Conservation (phyloP, 2,797 vertebrate genomes). For the Manis crassicaudata region DNA sequence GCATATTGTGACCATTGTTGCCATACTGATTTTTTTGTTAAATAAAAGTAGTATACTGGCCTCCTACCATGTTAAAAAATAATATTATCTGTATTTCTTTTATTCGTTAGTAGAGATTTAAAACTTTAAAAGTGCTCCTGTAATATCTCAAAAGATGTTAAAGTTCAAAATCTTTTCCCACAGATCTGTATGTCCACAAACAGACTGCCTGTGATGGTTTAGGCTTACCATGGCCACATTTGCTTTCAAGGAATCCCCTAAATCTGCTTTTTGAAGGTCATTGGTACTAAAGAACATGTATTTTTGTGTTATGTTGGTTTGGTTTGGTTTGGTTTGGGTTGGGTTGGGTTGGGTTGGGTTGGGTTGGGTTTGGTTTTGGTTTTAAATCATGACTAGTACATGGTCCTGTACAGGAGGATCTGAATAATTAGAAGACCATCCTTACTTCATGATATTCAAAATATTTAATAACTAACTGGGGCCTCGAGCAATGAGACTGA, state of each 20-base stretch:
- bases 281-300: not conserved
- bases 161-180: not conserved
- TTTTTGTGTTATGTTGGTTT: not conserved
- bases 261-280: not conserved
- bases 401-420: not conserved
- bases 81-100: not conserved
- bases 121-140: not conserved
- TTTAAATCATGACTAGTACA: not conserved
- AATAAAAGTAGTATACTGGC: not conserved
- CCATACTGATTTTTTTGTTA: not conserved
- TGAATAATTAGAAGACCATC: not conserved
- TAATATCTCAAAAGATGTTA: not conserved
- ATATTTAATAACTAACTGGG: not conserved
- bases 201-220: not conserved
- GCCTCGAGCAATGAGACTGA: not conserved
- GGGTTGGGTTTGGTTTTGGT: conserved; percentile 10
- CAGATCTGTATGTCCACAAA: not conserved
- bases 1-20: not conserved
- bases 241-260: not conserved
- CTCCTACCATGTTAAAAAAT: not conserved
- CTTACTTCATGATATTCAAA: not conserved
- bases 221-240: not conserved
- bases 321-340: not conserved
- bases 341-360: not conserved
- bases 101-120: not conserved